Evolutionary conservation across 1,140 invertebrate genomes (phyloP).

Genomic region (Leptonema lineaticorne): DNA sequence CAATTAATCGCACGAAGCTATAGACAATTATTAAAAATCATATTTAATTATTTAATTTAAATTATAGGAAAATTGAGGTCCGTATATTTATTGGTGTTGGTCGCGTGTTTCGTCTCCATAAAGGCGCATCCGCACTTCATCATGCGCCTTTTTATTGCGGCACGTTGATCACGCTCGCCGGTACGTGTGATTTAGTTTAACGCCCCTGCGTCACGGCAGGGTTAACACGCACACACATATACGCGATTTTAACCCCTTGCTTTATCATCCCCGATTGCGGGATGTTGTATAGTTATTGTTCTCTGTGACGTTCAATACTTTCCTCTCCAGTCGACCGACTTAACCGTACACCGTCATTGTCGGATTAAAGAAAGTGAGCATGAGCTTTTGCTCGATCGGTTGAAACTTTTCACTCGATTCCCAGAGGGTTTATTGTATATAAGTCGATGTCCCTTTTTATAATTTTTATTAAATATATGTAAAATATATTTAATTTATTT

Average conservation of each 20-base stretch:
- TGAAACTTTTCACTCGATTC: too few species aligned
- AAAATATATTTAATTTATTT: too few species aligned
- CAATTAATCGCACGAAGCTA: too few species aligned
- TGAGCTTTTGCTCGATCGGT: too few species aligned
- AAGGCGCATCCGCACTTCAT: constrained; percentile 16
- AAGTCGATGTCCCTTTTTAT: too few species aligned
- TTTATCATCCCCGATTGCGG: neutral
- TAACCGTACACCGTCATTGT: neutral
- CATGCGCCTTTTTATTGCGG: constrained; percentile 29
- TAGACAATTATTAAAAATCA: too few species aligned
- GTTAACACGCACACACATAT: neutral
- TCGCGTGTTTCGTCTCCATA: constrained; percentile 17
- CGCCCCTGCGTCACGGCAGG: constrained; percentile 14
- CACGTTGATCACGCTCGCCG: constrained; percentile 16
- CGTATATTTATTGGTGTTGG: neutral
- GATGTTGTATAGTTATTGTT: neutral
- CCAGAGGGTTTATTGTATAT: too few species aligned
- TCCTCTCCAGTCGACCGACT: too few species aligned
- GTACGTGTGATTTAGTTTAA: constrained; percentile 31
- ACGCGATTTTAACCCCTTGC: neutral
- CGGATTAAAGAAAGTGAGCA: neutral
- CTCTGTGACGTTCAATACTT: neutral
- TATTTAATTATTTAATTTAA: too few species aligned
- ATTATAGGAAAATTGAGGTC: too few species aligned
- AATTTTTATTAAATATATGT: too few species aligned